Conservation (phyloP, 2,888 invertebrate species). For the Drosophila niveifrons region DNA sequence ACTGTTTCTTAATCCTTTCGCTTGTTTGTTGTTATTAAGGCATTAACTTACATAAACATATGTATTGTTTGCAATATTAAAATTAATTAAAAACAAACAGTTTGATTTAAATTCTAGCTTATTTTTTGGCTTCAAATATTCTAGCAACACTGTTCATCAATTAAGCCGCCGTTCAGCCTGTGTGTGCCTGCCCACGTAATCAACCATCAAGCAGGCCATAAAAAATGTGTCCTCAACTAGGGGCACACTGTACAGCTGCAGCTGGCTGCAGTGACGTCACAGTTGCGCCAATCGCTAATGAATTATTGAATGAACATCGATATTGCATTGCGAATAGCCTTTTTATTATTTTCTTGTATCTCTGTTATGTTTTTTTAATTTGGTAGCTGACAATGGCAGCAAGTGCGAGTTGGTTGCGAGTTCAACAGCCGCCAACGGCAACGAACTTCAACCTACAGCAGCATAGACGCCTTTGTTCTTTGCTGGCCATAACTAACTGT, state of each 20-base stretch:
- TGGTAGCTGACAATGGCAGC: constrained; percentile 26
- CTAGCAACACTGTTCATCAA: too few species aligned
- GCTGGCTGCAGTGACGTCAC: constrained; percentile 17
- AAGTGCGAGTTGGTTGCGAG: constrained; percentile 29
- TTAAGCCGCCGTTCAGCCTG: not conserved
- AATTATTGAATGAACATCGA: constrained; percentile 69
- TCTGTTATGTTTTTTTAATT: constrained; percentile 4
- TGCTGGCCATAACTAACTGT: constrained; percentile 22
- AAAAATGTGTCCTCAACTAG: constrained; percentile 70
- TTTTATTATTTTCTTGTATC: constrained; percentile 10
- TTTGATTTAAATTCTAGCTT: too few species aligned
- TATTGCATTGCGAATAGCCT: constrained; percentile 23
- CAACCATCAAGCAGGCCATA: constrained; percentile 58
- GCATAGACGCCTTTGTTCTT: constrained; percentile 57
- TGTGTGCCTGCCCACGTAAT: constrained; percentile 60
- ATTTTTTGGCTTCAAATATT: too few species aligned
- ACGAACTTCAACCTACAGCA: constrained; percentile 74
- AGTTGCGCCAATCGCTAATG: constrained; percentile 62
- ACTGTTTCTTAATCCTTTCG: too few species aligned
- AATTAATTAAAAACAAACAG: too few species aligned
- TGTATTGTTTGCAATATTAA: too few species aligned
- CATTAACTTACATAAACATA: too few species aligned
- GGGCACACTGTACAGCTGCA: constrained; percentile 24
- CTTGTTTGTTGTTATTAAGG: too few species aligned
- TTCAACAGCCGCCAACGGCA: constrained; percentile 66